A percentile compares a stretch with the other conserved stretches of the same genome.
phyloP scores from a whole-genome alignment of 2,888 invertebrate species.

The Thecocarcelia acutangulata region DNA sequence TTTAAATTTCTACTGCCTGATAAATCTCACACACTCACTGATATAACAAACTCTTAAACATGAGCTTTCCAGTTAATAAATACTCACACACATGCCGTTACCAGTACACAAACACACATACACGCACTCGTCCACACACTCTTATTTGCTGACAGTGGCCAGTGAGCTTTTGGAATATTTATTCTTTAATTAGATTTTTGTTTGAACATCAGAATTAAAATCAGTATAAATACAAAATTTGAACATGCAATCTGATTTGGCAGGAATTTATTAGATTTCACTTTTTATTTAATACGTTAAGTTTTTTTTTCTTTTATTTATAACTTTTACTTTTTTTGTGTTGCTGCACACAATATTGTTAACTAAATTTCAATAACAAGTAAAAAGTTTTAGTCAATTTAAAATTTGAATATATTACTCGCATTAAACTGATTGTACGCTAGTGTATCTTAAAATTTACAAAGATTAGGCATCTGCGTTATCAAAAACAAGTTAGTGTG shows the following conservation, averaged over 20 bases:
- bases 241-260: constrained; percentile 6
- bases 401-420: too few relatives aligned
- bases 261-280: constrained; percentile 27
- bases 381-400: too few relatives aligned
- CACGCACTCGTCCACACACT: neutral
- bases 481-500: too few relatives aligned
- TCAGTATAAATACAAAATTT: constrained; percentile 28
- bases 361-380: too few relatives aligned
- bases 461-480: too few relatives aligned
- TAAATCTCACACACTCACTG: constrained; percentile 6
- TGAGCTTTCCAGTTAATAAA: neutral
- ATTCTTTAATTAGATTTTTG: constrained; percentile 49
- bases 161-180: constrained; percentile 20
- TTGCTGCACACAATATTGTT: too few relatives aligned
- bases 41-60: neutral
- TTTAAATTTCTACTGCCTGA: constrained; percentile 15
- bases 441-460: too few relatives aligned
- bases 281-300: neutral
- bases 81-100: neutral
- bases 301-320: neutral
- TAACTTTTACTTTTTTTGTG: neutral
- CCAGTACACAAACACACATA: too few relatives aligned
- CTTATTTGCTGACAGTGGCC: constrained; percentile 4
- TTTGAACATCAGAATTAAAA: constrained; percentile 26
- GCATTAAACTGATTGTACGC: too few relatives aligned